Base-by-base conservation (phyloP, 2,888 invertebrate species). In the Thysanoteuthis rhombus region DNA sequence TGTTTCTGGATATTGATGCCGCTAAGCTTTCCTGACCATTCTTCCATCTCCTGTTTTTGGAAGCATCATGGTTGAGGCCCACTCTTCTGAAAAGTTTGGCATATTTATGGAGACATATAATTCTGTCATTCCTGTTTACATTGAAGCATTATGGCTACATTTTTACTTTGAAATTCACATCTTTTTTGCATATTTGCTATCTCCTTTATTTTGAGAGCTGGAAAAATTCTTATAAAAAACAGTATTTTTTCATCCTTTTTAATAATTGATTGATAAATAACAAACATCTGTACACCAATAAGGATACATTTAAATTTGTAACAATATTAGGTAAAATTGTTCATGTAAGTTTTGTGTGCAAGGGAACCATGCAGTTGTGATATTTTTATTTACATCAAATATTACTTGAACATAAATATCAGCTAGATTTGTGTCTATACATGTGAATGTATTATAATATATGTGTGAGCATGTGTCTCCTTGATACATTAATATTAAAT, bases 61-160 rank as follows among this genome's bases (percentile, higher is more conserved):
- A 75, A 75, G 75, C n/a, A 75, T 75, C 75, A n/a, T n/a, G 75
- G 75, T 75, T 75, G 16, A 75, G n/a, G n/a, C 75, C n/a, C 75
- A 75, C n/a, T 75, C 75, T 75, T 75, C 75, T 75, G 75, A 75
- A 75, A 75, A 75, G n/a, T 75, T 75, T 75, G 75, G 75, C 75
- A 75, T 75, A 75, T 75, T 75, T 75, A 75, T 75, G 75, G 75
- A 75, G 75, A 75, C 75, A 75, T 75, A 75, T 75, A 75, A 75
- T 75, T 75, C 75, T 75, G 75, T 75, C 75, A 75, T 75, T 75
- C 36, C n/a, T 75, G 75, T 75, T 75, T 75, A 75, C 75, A 75
- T 75, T 36, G 75, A 75, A 75, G n/a, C 16, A 75, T 75, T 75
- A 75, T 75, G 75, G 75, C 75, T 75, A 36, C n/a, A n/a, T n/a